A percentile compares a stretch with the other conserved stretches of the same genome.
These are phyloP conservation scores for Petrocephalus schoutedeni DNA, from an alignment of 2,797 vertebrate species.

Conservation along the genomic window DNA sequence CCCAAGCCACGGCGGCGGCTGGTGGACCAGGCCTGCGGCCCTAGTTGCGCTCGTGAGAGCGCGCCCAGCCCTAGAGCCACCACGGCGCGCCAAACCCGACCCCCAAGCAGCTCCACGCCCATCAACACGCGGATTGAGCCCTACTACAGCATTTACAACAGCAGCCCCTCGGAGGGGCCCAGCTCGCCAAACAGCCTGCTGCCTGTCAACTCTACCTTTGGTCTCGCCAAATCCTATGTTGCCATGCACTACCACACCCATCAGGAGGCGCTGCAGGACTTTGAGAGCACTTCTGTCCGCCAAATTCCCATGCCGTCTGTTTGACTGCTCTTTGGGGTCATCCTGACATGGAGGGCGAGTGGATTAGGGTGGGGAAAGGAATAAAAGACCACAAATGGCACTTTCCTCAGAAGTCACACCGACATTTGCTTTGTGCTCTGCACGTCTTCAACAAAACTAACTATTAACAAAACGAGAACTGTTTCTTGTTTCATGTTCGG, in stretches of 20 bases:
- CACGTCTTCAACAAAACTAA: background rate
- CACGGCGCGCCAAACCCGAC: slow-evolving; percentile 66
- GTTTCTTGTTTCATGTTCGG: background rate
- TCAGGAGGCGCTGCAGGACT: slow-evolving; percentile 71
- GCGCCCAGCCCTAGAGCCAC: slow-evolving; percentile 73
- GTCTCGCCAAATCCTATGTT: slow-evolving; percentile 78
- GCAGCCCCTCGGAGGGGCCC: slow-evolving; percentile 72
- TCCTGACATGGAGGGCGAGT: background rate
- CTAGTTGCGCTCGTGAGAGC: slow-evolving; percentile 82
- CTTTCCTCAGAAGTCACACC: background rate
- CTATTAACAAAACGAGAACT: background rate
- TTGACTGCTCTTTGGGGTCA: slow-evolving; percentile 42
- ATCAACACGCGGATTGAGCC: slow-evolving; percentile 93
- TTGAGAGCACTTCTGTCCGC: slow-evolving; percentile 68
- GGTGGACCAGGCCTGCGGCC: slow-evolving; percentile 86
- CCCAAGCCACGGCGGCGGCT: slow-evolving; percentile 85
- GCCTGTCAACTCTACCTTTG: slow-evolving; percentile 69
- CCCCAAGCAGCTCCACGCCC: slow-evolving; percentile 85
- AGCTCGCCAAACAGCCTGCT: slow-evolving; percentile 78
- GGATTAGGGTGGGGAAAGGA: slow-evolving; percentile 17
- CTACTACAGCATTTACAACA: slow-evolving; percentile 95
- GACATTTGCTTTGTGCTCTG: slow-evolving; percentile 1
- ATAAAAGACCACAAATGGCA: background rate
- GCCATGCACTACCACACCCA: slow-evolving; percentile 83
- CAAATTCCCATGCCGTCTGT: slow-evolving; percentile 86